Base-by-base conservation (phyloP, 1,140 invertebrate species). In the Drosophila burlai region DNA sequence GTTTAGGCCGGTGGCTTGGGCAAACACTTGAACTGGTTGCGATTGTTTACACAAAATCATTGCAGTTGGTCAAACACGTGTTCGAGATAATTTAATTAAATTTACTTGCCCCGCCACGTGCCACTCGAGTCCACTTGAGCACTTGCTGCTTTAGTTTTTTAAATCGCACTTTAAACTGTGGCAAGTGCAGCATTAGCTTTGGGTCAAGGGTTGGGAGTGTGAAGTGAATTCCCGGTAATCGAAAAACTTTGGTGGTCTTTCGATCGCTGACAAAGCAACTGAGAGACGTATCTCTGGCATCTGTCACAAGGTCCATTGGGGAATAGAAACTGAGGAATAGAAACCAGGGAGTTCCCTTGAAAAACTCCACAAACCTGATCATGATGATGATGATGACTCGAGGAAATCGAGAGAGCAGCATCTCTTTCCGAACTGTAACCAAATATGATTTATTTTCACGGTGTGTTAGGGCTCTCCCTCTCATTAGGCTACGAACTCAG, bases 11-110 rank as follows among this genome's bases (percentile, higher is more conserved):
- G 54, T 81, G 55, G 61, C 75, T 52, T 89, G 73, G 71, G 80
- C 80, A 89, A 91, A 91, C 83, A 91, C 91, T 91, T 79, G 79
- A 87, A 81, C 90, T 91, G 82, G 65, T 73, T 76, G 74, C 90
- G 58, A 92, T 92, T 91, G 85, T 91, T 90, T 90, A 50, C 55
- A 52, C 54, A 74, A 92, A 91, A 92, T 92, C 85, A 77, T 92
- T 90, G 90, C 90, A 92, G 87, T 89, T 92, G 90, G 90, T 84
- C 83, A 90, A 92, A 90, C 90, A 92, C 90, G 90, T 92, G 90
- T 80, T 92, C 59, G 69, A 72, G 84, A 92, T 92, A 92, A 92
- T 92, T 92, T 81, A 92, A 92, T 92, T 92, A 92, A 92, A 86
- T 92, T 92, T 92, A 92, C 90, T 91, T 91, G 77, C 72, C 55